Conservation (phyloP, 2,797 vertebrate species). For the Tachyglossus aculeatus region DNA sequence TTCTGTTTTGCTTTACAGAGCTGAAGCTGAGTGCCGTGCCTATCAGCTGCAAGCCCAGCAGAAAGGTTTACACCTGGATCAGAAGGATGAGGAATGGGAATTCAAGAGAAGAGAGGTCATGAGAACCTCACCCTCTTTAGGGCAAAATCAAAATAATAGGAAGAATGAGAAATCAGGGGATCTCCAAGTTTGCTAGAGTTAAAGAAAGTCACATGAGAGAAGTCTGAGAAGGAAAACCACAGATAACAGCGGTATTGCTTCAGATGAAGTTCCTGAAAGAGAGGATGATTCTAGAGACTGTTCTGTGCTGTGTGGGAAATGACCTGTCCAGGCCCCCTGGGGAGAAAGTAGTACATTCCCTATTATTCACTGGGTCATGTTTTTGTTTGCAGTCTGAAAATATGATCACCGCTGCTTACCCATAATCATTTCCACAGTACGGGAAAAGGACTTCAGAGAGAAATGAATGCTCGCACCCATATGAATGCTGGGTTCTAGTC, state of each 20-base stretch:
- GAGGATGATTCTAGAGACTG: too few species aligned
- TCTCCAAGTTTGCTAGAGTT: not conserved
- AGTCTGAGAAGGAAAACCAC: not conserved
- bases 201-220: not conserved
- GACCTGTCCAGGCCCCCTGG: too few species aligned
- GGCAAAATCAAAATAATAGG: not conserved
- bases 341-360: not conserved
- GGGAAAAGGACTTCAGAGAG: too few species aligned
- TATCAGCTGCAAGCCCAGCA: constrained; percentile 64
- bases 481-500: too few species aligned
- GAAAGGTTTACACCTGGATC: constrained; percentile 77
- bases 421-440: too few species aligned
- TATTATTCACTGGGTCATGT: not conserved
- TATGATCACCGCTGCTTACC: too few species aligned
- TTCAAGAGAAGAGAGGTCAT: constrained; percentile 68
- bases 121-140: constrained; percentile 32
- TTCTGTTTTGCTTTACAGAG: constrained; percentile 72
- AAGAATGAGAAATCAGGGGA: constrained; percentile 3
- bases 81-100: constrained; percentile 86
- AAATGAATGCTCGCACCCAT: too few species aligned
- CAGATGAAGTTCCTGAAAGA: too few species aligned
- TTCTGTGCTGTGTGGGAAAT: too few species aligned
- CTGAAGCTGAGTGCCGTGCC: constrained; percentile 78
- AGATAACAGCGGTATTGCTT: not conserved
- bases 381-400: too few species aligned